phyloP scores from a whole-genome alignment of 1,140 invertebrate species.

The Reticulitermes speratus region DNA sequence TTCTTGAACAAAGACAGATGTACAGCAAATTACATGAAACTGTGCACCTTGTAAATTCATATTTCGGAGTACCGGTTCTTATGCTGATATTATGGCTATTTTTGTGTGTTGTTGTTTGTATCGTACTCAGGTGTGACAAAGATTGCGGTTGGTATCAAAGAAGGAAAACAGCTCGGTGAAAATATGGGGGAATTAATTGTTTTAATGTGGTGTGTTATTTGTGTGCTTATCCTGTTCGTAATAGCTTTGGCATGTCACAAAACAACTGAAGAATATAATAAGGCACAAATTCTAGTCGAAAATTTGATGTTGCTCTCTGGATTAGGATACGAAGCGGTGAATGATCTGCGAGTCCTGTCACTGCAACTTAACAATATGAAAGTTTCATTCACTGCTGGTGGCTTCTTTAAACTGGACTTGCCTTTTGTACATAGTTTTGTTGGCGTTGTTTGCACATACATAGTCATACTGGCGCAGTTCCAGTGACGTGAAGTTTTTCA shows the following conservation, averaged over 20 bases:
- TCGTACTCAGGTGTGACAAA: neutral
- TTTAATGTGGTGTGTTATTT: neutral
- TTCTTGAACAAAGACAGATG: neutral
- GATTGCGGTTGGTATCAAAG: no score
- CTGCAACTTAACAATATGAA: neutral
- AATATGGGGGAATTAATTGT: neutral
- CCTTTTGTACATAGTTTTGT: neutral
- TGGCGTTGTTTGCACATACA: neutral
- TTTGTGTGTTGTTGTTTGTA: neutral
- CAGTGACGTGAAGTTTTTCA: no score
- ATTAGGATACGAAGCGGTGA: neutral
- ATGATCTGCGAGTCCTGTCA: neutral
- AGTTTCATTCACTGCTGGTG: neutral
- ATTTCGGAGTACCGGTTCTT: neutral
- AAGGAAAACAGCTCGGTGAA: neutral
- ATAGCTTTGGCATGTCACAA: neutral
- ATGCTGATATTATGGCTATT: neutral
- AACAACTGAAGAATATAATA: neutral
- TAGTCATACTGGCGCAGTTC: neutral
- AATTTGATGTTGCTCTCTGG: neutral
- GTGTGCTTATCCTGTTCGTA: neutral
- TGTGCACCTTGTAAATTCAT: neutral
- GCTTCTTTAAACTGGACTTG: neutral
- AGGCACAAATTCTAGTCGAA: neutral
- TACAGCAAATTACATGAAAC: neutral